Conservation (phyloP, 2,797 vertebrate species). For the Siniperca undulata region DNA sequence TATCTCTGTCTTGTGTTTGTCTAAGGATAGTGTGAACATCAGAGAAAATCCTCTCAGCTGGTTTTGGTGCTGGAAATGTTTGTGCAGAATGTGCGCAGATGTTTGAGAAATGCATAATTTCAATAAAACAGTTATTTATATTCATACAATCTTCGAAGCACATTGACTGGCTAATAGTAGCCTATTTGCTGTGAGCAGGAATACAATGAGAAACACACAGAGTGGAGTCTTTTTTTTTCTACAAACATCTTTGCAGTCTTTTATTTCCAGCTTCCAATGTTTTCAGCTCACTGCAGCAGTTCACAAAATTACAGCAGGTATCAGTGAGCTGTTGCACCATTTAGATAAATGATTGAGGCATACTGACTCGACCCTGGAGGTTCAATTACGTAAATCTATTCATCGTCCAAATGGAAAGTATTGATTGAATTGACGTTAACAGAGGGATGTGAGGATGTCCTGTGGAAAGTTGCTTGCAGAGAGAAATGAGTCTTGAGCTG, state of each 20-base stretch:
- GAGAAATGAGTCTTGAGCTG: slow-evolving; percentile 25
- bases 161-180: slow-evolving; percentile 33
- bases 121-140: slow-evolving; percentile 46
- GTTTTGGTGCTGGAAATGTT: slow-evolving; percentile 36
- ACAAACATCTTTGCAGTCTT: slow-evolving; percentile 18
- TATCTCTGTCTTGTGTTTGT: slow-evolving; percentile 32
- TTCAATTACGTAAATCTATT: slow-evolving; percentile 74
- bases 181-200: slow-evolving; percentile 41
- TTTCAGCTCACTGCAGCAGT: slow-evolving; percentile 50
- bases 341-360: slow-evolving; percentile 60
- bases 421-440: slow-evolving; percentile 68
- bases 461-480: slow-evolving; percentile 44
- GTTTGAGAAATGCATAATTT: slow-evolving; percentile 38
- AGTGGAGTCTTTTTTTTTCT: slow-evolving; percentile 3
- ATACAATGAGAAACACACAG: slow-evolving; percentile 13
- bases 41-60: slow-evolving; percentile 47
- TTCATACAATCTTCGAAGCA: slow-evolving; percentile 42
- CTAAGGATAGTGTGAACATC: slow-evolving; percentile 49
- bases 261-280: slow-evolving; percentile 47
- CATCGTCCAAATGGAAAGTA: slow-evolving; percentile 77
- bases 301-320: slow-evolving; percentile 59
- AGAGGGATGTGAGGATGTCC: slow-evolving; percentile 60
- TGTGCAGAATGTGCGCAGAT: slow-evolving; percentile 7
- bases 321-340: slow-evolving; percentile 66
- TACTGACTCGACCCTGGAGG: slow-evolving; percentile 53